Conservation (phyloP, 2,113 vertebrate genomes). For the Gyps fulvus region DNA sequence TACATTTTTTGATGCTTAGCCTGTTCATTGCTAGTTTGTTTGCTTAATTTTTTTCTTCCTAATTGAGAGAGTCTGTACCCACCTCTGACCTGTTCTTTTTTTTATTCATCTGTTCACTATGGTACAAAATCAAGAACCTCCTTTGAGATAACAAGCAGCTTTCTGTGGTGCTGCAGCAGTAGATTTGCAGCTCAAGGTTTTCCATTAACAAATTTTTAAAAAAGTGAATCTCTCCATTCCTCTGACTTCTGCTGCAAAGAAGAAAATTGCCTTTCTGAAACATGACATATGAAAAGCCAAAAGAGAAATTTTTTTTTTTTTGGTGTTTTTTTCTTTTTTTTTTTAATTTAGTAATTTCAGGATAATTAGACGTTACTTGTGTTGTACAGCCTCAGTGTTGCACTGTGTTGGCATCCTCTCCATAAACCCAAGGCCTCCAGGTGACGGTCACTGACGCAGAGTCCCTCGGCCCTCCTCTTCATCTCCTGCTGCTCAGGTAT, state of each 20-base stretch:
- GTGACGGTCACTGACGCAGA: neutral
- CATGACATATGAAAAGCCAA: neutral
- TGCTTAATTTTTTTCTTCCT: slow-evolving; percentile 22
- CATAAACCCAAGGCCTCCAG: neutral
- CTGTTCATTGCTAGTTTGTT: slow-evolving; percentile 29
- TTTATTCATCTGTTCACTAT: neutral
- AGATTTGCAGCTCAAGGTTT: neutral
- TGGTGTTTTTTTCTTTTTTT: neutral
- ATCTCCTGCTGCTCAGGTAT: neutral
- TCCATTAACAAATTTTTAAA: neutral
- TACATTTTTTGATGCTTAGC: neutral
- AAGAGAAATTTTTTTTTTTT: neutral
- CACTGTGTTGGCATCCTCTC: neutral
- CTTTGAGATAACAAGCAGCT: neutral
- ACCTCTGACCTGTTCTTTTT: neutral
- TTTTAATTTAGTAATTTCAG: neutral
- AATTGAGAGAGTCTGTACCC: neutral
- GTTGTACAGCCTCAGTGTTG: neutral
- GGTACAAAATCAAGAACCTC: neutral
- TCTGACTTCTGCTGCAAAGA: neutral
- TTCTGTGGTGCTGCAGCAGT: neutral
- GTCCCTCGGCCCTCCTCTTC: neutral
- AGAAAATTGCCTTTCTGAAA: neutral
- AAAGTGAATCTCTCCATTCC: neutral
- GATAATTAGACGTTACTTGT: neutral